Percentiles rank a stretch among this genome's conserved stretches.
Conservation (phyloP, 2,797 vertebrate species). For the Alcedo atthis region DNA sequence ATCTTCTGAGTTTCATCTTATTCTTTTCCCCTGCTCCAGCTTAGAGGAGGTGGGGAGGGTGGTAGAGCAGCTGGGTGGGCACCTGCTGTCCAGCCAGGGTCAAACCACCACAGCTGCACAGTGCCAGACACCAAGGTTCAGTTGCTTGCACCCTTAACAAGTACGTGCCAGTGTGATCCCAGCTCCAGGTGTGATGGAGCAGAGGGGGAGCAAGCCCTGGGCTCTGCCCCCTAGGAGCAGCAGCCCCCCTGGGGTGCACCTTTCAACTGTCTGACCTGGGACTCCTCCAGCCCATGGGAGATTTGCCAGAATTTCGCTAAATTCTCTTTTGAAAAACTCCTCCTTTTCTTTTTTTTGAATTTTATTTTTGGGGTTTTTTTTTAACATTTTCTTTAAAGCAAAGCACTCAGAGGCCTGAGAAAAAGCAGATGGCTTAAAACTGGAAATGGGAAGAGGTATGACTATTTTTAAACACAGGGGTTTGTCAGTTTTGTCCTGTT, state of each 20-base stretch:
- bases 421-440: slow-evolving; percentile 1
- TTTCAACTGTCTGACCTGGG: background rate
- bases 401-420: slow-evolving; percentile 1
- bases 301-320: background rate
- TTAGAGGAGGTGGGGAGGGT: no score
- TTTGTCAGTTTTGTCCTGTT: slow-evolving; percentile 10
- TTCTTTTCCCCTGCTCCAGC: no score
- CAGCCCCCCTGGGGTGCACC: background rate
- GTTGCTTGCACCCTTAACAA: background rate
- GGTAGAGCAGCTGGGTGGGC: no score
- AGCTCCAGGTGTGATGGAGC: rapidly evolving
- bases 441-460: background rate
- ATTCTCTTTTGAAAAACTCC: background rate
- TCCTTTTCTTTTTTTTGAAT: background rate
- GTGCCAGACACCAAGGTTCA: background rate
- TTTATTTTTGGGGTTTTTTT: background rate
- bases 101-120: background rate
- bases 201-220: rapidly evolving
- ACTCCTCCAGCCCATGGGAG: background rate
- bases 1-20: no score
- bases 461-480: slow-evolving; percentile 49
- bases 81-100: no score
- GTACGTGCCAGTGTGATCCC: background rate
- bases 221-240: background rate
- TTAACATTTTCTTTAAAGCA: background rate